Evolutionary conservation across 2,113 vertebrate genomes (phyloP), one percentile per base, ranked within the genome.

Genomic region (Lepus americanus): DNA sequence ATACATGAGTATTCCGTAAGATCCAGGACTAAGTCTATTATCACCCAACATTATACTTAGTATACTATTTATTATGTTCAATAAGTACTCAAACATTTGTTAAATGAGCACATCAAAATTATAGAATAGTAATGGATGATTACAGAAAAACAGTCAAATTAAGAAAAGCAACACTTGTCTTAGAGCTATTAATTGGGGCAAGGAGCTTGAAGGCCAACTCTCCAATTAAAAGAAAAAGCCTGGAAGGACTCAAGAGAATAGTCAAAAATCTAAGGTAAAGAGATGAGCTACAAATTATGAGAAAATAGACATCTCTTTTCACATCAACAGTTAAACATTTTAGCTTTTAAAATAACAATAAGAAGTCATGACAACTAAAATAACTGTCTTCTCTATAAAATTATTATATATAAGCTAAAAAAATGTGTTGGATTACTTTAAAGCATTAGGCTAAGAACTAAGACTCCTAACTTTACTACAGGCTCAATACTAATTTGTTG

Each of bases 91-190:
- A 70, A 74, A 39, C 17, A 93, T 87, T 80, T 72, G 77, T 92
- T 93, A 88, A 31, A 83, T 81, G 49, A 90, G 55, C 36, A 92
- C 31, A 92, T 94, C 33, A 92, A 95, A 92, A 93, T 70, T 95
- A 80, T 1, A 93, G 23, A 17, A 63, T 7, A 79, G 33, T 53
- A 90, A 0, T 92, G 20, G 20, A 94, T 53, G 44, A 77, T 79
- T 85, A 72, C 1, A 78, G 33, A 78, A 78, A 72, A 92, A 89
- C 51, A 39, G 59, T 31, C 6, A 90, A 89, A 95, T 59, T 84
- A 89, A 78, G 79, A 87, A 88, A 92, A 86, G 9, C 6, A 77
- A 39, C 69, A 79, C 36, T 83, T 12, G 44, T 44, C 44, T 94
- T 0, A 83, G 7, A 49, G 39, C n/a, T 88, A 94, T n/a, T 64